These are phyloP conservation scores for Marisa cornuarietis DNA, from an alignment of 1,140 invertebrate species.

Conservation along the genomic window DNA sequence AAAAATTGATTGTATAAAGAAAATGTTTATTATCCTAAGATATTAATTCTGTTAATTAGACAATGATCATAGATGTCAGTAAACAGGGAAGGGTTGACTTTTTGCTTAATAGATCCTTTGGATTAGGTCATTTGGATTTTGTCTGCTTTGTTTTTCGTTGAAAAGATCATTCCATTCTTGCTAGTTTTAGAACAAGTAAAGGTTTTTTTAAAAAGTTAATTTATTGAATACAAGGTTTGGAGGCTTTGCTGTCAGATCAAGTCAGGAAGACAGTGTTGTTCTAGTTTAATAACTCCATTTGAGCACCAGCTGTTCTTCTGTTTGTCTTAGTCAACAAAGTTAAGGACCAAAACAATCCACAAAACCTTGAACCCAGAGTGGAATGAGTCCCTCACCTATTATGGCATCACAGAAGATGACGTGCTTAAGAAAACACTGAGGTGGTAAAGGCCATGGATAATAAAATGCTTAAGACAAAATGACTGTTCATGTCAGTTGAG, in stretches of 20 bases:
- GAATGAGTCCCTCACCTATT: constrained; percentile 87
- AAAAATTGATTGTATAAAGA: too few species aligned
- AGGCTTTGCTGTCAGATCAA: too few species aligned
- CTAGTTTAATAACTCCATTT: not conserved
- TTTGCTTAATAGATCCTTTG: too few species aligned
- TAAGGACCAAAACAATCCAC: constrained; percentile 87
- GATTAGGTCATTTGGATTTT: too few species aligned
- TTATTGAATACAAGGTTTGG: not conserved
- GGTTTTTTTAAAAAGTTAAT: not conserved
- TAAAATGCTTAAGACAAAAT: not conserved
- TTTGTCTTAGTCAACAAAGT: constrained; percentile 73
- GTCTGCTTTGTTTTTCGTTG: too few species aligned
- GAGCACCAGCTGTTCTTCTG: constrained; percentile 1
- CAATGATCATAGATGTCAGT: too few species aligned
- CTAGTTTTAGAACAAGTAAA: not conserved
- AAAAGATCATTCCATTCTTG: too few species aligned
- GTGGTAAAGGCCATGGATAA: constrained; percentile 48
- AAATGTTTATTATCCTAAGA: too few species aligned
- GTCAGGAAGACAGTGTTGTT: not conserved
- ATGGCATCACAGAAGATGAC: constrained; percentile 85
- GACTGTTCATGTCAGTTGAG: too few species aligned
- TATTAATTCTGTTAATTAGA: too few species aligned
- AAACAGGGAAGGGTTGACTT: too few species aligned
- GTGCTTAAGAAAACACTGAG: constrained; percentile 78
- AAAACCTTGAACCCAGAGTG: constrained; percentile 94